phyloP scores from a whole-genome alignment of 1,140 invertebrate species.

The Drosophila tristis region DNA sequence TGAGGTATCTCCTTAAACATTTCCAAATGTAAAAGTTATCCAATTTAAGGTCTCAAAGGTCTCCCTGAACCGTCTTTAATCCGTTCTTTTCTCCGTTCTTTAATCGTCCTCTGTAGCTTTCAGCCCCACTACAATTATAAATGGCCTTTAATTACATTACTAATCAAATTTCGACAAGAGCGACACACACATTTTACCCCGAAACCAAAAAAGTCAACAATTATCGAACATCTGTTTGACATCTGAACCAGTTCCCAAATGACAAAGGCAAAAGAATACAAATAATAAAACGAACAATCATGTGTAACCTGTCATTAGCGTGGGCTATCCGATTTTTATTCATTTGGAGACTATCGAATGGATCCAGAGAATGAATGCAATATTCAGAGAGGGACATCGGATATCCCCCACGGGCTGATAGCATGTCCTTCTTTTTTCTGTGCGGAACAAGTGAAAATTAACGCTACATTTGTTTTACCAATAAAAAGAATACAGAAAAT shows the following conservation, averaged over 20 bases:
- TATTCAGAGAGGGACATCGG: slow-evolving; percentile 51
- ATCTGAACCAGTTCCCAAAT: slow-evolving; percentile 22
- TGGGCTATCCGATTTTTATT: slow-evolving; percentile 16
- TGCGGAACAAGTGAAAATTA: slow-evolving; percentile 26
- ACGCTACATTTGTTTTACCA: slow-evolving; percentile 48
- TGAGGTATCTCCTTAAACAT: too few relatives aligned
- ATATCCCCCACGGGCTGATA: slow-evolving; percentile 23
- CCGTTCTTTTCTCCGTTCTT: too few relatives aligned
- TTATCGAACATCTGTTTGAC: slow-evolving; percentile 28
- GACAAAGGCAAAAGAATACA: slow-evolving; percentile 1
- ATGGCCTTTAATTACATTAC: not conserved
- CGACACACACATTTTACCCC: not conserved
- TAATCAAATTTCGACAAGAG: not conserved
- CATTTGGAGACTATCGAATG: slow-evolving; percentile 37
- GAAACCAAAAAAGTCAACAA: not conserved
- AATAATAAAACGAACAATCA: not conserved
- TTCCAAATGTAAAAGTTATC: too few relatives aligned
- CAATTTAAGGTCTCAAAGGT: too few relatives aligned
- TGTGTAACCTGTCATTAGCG: too few relatives aligned
- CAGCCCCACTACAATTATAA: too few relatives aligned
- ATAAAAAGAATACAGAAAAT: slow-evolving; percentile 23
- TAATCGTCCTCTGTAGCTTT: too few relatives aligned
- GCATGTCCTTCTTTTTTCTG: slow-evolving; percentile 50
- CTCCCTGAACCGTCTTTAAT: too few relatives aligned
- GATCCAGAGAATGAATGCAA: slow-evolving; percentile 32